A percentile compares a stretch with the other conserved stretches of the same genome.
Conservation (phyloP, 2,113 vertebrate species). For the Lophochroa leadbeateri region DNA sequence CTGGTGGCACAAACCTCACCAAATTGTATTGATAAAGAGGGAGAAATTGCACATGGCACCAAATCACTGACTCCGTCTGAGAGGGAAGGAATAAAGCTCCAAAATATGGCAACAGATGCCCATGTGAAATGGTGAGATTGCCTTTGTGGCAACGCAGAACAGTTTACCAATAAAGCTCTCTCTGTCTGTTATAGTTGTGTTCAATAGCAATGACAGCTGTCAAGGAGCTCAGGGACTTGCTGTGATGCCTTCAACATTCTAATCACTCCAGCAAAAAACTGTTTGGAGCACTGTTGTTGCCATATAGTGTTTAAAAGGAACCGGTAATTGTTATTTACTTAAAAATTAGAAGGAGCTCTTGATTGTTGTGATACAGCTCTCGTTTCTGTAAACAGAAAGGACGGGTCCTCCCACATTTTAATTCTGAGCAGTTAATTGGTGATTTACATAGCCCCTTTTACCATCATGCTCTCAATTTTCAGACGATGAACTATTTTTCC, state of each 20-base stretch:
- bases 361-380: neutral
- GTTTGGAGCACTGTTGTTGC: slow-evolving; percentile 3
- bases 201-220: slow-evolving; percentile 80
- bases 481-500: slow-evolving; percentile 63
- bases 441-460: slow-evolving; percentile 34
- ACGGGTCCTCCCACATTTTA: slow-evolving; percentile 4
- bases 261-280: slow-evolving; percentile 71
- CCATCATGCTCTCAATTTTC: slow-evolving; percentile 34
- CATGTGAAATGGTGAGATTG: slow-evolving; percentile 29
- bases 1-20: neutral
- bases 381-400: slow-evolving; percentile 14
- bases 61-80: neutral
- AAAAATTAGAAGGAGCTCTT: slow-evolving; percentile 31
- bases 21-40: neutral
- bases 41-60: slow-evolving; percentile 5
- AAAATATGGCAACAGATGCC: slow-evolving; percentile 72
- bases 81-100: slow-evolving; percentile 35
- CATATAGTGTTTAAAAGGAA: slow-evolving; percentile 25
- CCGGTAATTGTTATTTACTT: slow-evolving; percentile 47
- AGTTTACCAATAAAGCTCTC: slow-evolving; percentile 72
- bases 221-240: slow-evolving; percentile 72
- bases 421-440: slow-evolving; percentile 59
- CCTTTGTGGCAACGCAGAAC: slow-evolving; percentile 50
- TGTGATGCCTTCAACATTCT: slow-evolving; percentile 72
- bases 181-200: slow-evolving; percentile 60